Percentiles rank a stretch among this genome's conserved stretches.
These are phyloP conservation scores for Tillus elongatus DNA, from an alignment of 2,888 invertebrate species.

Conservation along the genomic window DNA sequence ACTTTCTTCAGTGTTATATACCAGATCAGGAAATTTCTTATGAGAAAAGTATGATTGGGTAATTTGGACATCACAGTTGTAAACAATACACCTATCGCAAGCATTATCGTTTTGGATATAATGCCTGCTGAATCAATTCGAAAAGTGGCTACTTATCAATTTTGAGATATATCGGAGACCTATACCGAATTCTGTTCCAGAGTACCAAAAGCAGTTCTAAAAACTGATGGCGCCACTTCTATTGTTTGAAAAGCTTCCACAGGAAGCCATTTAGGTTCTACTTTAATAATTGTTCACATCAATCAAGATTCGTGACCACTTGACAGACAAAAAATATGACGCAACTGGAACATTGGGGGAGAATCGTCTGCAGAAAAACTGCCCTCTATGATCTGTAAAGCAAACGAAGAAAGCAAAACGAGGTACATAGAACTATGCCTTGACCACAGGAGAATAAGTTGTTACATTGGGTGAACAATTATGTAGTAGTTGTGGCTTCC, in stretches of 20 bases:
- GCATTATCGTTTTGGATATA: neutral
- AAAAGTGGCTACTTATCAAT: neutral
- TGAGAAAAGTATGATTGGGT: neutral
- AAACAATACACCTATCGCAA: slow-evolving; percentile 2
- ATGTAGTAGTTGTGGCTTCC: slow-evolving; percentile 4
- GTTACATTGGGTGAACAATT: slow-evolving; percentile 6
- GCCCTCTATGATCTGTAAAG: slow-evolving; percentile 8
- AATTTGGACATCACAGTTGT: slow-evolving; percentile 1
- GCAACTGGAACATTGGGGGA: slow-evolving; percentile 8
- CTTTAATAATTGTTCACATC: slow-evolving; percentile 10
- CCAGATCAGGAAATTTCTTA: neutral
- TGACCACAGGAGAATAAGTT: slow-evolving; percentile 5
- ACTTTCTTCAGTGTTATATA: neutral
- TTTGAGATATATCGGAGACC: slow-evolving; percentile 1
- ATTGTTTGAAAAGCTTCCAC: neutral
- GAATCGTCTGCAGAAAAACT: slow-evolving; percentile 9
- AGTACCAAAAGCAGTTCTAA: neutral
- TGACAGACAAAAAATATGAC: slow-evolving; percentile 7
- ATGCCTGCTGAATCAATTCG: neutral
- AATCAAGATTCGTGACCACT: slow-evolving; percentile 5
- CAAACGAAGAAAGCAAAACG: slow-evolving; percentile 9
- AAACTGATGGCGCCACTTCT: slow-evolving; percentile 1
- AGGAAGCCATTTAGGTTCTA: slow-evolving; percentile 7
- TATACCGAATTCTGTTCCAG: slow-evolving; percentile 1
- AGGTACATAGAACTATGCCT: slow-evolving; percentile 4